Percentiles rank a stretch among this genome's conserved stretches.
phyloP scores from a whole-genome alignment of 2,113 vertebrate species.

The Chionomys nivalis region DNA sequence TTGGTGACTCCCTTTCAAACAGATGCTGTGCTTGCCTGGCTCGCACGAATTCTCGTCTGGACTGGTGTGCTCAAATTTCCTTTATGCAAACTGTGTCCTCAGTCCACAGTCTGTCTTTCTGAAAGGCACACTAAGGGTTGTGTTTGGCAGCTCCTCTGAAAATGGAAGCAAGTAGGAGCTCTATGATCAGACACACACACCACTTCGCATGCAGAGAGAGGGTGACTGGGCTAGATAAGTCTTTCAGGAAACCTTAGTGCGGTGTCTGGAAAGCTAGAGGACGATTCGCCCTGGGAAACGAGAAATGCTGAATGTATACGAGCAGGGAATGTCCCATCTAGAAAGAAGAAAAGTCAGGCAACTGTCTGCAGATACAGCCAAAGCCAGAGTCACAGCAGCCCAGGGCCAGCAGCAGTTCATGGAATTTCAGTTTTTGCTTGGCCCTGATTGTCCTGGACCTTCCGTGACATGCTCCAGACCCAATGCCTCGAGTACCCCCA shows the following conservation, averaged over 20 bases:
- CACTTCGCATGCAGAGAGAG: background rate
- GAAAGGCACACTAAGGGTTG: background rate
- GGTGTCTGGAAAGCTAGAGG: background rate
- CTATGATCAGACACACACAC: background rate
- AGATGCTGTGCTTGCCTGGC: background rate
- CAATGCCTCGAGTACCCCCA: background rate
- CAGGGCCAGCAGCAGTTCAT: background rate
- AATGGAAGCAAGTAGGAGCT: background rate
- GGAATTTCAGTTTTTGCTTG: background rate
- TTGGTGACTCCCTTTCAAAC: background rate
- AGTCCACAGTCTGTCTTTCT: background rate
- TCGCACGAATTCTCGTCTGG: background rate
- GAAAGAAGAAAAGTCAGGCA: background rate
- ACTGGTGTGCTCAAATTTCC: background rate
- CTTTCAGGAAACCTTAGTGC: background rate
- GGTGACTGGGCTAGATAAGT: background rate
- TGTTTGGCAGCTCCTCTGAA: background rate
- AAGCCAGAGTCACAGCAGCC: background rate
- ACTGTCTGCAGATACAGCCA: accelerated
- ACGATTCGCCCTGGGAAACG: accelerated
- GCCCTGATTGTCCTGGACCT: background rate
- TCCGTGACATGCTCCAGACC: background rate
- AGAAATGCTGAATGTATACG: background rate
- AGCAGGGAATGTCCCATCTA: background rate
- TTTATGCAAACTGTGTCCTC: background rate